Evolutionary conservation across 2,888 invertebrate species (phyloP).

Genomic region (Liodrosophila aerea): DNA sequence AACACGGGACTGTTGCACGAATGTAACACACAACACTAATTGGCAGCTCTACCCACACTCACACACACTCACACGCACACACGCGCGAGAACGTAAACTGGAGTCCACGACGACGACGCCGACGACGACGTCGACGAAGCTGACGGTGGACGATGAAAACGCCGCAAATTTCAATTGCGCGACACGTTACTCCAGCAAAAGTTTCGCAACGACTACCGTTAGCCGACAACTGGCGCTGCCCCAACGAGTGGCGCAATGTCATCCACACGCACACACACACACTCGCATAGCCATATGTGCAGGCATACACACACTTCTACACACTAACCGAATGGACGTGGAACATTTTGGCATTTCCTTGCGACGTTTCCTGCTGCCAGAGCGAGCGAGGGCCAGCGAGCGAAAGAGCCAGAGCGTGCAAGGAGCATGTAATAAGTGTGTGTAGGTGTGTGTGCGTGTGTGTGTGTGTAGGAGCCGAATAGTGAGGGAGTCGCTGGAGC

Average conservation of each 20-base stretch:
- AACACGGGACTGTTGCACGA: constrained; percentile 55
- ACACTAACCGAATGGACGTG: constrained; percentile 54
- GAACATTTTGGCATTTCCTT: constrained; percentile 73
- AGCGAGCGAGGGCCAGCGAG: constrained; percentile 10
- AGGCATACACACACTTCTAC: constrained; percentile 24
- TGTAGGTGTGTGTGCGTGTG: constrained; percentile 12
- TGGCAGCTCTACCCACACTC: constrained; percentile 48
- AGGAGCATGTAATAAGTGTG: constrained; percentile 24
- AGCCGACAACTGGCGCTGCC: constrained; percentile 73
- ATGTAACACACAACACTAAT: constrained; percentile 53
- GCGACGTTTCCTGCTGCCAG: constrained; percentile 67
- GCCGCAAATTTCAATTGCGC: constrained; percentile 77
- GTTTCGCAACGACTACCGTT: constrained; percentile 81
- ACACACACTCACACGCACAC: constrained; percentile 5
- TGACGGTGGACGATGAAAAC: constrained; percentile 53
- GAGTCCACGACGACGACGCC: constrained; percentile 26
- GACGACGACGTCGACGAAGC: constrained; percentile 24
- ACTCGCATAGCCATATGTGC: constrained; percentile 7
- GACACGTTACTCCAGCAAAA: constrained; percentile 81
- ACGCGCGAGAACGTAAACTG: constrained; percentile 46
- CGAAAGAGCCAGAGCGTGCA: constrained; percentile 13
- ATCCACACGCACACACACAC: constrained; percentile 55
- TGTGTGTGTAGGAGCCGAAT: constrained; percentile 12
- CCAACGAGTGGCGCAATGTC: constrained; percentile 69
- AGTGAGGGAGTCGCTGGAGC: constrained; percentile 25